Conservation (phyloP, 2,888 invertebrate genomes). For the Slavum lentiscoides region DNA sequence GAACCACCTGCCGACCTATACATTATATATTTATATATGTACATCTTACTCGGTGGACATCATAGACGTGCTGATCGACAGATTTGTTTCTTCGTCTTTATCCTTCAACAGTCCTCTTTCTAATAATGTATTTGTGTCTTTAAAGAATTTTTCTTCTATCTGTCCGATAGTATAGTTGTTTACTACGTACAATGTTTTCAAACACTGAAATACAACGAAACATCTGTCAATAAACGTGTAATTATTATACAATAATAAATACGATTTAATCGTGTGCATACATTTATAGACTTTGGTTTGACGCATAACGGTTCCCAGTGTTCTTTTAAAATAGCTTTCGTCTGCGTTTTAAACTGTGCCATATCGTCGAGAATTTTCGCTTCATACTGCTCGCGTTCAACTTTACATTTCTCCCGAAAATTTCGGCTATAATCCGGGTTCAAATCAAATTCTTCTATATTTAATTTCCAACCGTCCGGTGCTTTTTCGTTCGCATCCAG, state of each 20-base stretch:
- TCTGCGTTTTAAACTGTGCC: background rate
- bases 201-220: slow-evolving; percentile 1
- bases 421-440: slow-evolving; percentile 21
- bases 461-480: slow-evolving; percentile 21
- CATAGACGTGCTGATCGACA: background rate
- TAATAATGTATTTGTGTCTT: slow-evolving; percentile 12
- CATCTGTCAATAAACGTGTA: no score
- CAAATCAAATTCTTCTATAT: slow-evolving; percentile 45
- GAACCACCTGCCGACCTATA: no score
- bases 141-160: background rate
- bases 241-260: no score
- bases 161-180: slow-evolving; percentile 19
- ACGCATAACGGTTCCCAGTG: slow-evolving; percentile 24
- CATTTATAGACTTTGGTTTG: slow-evolving; percentile 36
- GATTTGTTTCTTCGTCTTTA: background rate
- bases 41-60: no score
- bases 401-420: slow-evolving; percentile 17
- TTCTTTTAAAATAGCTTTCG: slow-evolving; percentile 14
- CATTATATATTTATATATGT: no score
- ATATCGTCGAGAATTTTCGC: slow-evolving; percentile 5
- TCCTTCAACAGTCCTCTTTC: background rate
- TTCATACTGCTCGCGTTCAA: slow-evolving; percentile 23
- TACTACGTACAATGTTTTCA: slow-evolving; percentile 21
- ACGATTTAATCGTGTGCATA: background rate
- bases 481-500: slow-evolving; percentile 14